Evolutionary conservation across 2,797 vertebrate species (phyloP).

Genomic region (Dipus sagitta): DNA sequence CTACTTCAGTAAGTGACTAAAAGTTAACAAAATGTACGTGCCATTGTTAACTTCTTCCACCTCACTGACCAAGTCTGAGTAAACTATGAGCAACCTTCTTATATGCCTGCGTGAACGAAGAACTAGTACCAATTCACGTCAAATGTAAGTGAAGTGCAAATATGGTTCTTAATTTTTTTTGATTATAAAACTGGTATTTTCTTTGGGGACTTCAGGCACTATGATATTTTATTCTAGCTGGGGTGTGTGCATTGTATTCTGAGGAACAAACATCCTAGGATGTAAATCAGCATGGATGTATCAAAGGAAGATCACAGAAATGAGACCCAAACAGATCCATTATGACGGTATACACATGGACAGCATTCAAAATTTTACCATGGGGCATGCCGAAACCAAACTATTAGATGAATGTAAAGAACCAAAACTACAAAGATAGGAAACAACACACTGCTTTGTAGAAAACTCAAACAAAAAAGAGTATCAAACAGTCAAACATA

Average conservation of each 20-base stretch:
- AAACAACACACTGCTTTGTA: slow-evolving; percentile 26
- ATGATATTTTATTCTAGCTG: background rate
- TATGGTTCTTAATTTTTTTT: background rate
- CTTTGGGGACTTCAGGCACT: background rate
- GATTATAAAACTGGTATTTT: slow-evolving; percentile 14
- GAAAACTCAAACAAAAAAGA: background rate
- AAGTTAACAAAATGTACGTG: background rate
- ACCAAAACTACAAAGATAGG: background rate
- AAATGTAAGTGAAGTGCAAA: slow-evolving; percentile 4
- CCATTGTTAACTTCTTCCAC: background rate
- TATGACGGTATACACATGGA: background rate
- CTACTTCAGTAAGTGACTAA: background rate
- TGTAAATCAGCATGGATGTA: background rate
- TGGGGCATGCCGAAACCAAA: background rate
- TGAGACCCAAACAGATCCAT: background rate
- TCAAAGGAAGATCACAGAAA: slow-evolving; percentile 10
- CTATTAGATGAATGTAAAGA: slow-evolving; percentile 38
- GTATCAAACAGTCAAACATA: background rate
- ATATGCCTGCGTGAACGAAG: background rate
- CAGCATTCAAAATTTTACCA: slow-evolving; percentile 39
- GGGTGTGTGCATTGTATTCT: background rate
- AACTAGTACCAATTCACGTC: background rate
- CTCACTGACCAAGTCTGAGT: background rate
- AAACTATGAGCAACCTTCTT: background rate
- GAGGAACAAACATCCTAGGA: slow-evolving; percentile 32